Evolutionary conservation across 2,113 vertebrate species (phyloP).

Genomic region (Asarcornis scutulata): DNA sequence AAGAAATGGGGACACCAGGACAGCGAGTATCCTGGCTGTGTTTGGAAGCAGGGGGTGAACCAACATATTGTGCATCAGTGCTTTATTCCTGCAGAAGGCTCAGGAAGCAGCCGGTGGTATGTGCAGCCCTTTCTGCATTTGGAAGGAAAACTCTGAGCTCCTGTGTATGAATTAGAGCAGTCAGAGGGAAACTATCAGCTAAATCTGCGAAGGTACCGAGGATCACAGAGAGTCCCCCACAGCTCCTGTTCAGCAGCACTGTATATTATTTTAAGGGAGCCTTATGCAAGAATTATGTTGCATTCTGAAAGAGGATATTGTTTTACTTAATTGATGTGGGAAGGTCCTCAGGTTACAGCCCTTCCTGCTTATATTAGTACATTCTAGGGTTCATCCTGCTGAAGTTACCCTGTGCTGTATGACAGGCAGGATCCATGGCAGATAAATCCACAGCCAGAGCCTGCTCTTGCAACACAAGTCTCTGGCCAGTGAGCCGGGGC

Average conservation of each 20-base stretch:
- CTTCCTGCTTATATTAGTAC: slow-evolving; percentile 57
- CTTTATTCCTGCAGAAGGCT: background rate
- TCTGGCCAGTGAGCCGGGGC: background rate
- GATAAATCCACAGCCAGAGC: background rate
- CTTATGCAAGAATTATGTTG: background rate
- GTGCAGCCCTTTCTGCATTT: background rate
- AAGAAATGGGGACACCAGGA: background rate
- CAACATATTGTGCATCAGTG: background rate
- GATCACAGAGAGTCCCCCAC: background rate
- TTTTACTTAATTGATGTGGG: slow-evolving; percentile 57
- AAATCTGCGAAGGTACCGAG: background rate
- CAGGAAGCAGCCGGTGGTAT: background rate
- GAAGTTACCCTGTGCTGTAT: background rate
- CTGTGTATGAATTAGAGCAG: background rate
- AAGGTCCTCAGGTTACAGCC: slow-evolving; percentile 52
- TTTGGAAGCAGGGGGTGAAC: background rate
- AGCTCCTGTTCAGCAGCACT: background rate
- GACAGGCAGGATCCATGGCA: background rate
- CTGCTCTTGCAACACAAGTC: background rate
- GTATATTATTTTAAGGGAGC: slow-evolving; percentile 61
- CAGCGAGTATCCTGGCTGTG: fast-evolving
- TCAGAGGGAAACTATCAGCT: background rate
- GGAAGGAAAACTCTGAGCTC: background rate
- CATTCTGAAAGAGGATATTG: slow-evolving; percentile 59
- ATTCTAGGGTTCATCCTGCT: slow-evolving; percentile 39